phyloP scores from a whole-genome alignment of 2,113 vertebrate species.

The Prietella phreatophila region DNA sequence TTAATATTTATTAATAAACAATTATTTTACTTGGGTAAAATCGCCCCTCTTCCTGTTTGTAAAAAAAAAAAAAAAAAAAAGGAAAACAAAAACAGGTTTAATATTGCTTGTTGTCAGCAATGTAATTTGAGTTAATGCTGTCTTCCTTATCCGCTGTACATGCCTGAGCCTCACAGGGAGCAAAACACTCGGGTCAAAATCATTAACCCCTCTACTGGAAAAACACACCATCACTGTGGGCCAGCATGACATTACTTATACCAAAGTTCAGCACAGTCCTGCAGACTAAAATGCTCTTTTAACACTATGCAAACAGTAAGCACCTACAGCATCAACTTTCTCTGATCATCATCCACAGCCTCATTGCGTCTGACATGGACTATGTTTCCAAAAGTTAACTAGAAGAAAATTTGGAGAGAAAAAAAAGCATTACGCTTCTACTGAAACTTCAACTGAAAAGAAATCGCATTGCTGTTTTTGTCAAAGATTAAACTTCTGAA shows the following conservation, averaged over 20 bases:
- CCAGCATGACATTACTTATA: constrained; percentile 52
- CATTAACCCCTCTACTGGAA: constrained; percentile 71
- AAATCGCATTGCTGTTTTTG: not conserved
- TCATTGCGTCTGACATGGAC: not conserved
- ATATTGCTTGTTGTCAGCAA: not conserved
- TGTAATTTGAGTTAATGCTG: constrained; percentile 4
- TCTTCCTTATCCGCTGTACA: constrained; percentile 32
- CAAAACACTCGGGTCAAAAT: constrained; percentile 64
- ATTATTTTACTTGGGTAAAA: not conserved
- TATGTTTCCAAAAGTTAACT: not conserved
- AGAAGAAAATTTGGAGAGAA: not conserved
- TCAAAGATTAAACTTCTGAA: not conserved
- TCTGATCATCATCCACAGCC: not conserved
- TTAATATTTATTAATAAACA: not conserved
- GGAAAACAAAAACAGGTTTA: not conserved
- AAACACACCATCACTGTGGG: constrained; percentile 56
- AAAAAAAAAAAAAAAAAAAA: not conserved
- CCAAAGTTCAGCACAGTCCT: constrained; percentile 55
- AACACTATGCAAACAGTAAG: constrained; percentile 57
- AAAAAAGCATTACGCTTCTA: not conserved
- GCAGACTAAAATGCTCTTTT: constrained; percentile 63
- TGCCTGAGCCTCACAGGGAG: constrained; percentile 29
- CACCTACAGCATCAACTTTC: not conserved
- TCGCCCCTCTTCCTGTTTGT: too few relatives aligned
- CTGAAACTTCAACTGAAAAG: not conserved